Evolutionary conservation across 1,140 invertebrate genomes (phyloP), one percentile per base, ranked within the genome.

Genomic region (Epicauta chinensis): DNA sequence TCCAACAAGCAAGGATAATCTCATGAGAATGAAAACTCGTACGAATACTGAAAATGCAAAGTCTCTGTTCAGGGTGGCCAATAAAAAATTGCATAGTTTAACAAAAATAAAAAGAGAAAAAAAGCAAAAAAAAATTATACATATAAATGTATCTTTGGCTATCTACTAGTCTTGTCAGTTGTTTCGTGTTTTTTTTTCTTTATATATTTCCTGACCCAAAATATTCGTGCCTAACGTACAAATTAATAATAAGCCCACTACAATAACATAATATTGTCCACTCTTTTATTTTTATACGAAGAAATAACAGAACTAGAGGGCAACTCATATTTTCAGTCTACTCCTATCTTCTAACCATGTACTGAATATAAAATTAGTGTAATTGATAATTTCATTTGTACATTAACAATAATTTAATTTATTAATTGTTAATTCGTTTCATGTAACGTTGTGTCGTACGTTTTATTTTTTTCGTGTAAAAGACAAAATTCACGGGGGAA

Each of bases 391-490:
- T 55, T 41, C 57, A 60, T 60, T 60, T 59, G 50, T 51, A 52
- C 58, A 60, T 60, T 60, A 60, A 55, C 36, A 51, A 57, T 60
- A 59, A 60, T 58, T 42, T 44, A 62, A 62, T 62, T 58, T 60
- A 52, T 53, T 62, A 58, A 60, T 58, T 59, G 55, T 57, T 61
- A 61, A 59, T 64, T 53, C 49, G 46, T 46, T 51, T 55, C 55
- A 50, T 54, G 42, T 50, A 55, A 50, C 49, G 51, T 59, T 58
- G 42, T 52, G 35, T 37, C 31, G 29, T 43, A 39, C 49, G 44
- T 38, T 58, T 54, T 30, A 29, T 34, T 49, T 36, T 34, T 38
- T 23, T 23, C 45, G 17, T 36, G 47, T 55, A 58, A 55, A 59
- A 59, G 23, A 23, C 7, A 23, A 7, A 23, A 23, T 23, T 23